phyloP scores from a whole-genome alignment of 2,113 vertebrate species.

The Phalacrocorax pelagicus region DNA sequence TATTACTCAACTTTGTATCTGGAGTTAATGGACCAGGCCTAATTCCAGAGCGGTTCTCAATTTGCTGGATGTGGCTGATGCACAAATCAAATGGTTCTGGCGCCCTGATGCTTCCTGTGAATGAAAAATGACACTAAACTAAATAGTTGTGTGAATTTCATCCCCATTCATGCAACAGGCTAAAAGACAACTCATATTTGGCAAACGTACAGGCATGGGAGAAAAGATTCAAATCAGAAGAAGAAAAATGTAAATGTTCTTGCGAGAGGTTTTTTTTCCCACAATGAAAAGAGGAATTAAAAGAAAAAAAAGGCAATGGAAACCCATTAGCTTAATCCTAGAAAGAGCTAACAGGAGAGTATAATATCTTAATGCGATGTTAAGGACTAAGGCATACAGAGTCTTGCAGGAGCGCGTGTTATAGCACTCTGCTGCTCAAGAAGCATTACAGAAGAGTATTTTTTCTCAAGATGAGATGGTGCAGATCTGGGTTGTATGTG shows the following conservation, averaged over 20 bases:
- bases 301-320: neutral
- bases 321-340: neutral
- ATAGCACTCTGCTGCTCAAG: neutral
- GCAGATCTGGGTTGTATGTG: neutral
- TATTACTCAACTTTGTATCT: neutral
- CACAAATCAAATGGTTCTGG: constrained; percentile 15
- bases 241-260: neutral
- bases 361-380: neutral
- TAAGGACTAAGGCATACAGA: neutral
- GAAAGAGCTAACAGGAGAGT: neutral
- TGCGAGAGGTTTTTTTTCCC: neutral
- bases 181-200: constrained; percentile 1
- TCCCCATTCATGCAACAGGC: constrained; percentile 15
- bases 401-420: neutral
- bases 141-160: neutral
- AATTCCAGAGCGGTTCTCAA: neutral
- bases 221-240: neutral
- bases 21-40: constrained; percentile 4
- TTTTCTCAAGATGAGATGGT: neutral
- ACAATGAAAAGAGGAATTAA: neutral
- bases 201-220: neutral
- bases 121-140: constrained; percentile 10
- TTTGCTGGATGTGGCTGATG: neutral
- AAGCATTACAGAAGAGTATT: neutral
- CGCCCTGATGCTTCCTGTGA: neutral